phyloP scores from a whole-genome alignment of 2,888 invertebrate genomes.

The Gryllus longicercus region DNA sequence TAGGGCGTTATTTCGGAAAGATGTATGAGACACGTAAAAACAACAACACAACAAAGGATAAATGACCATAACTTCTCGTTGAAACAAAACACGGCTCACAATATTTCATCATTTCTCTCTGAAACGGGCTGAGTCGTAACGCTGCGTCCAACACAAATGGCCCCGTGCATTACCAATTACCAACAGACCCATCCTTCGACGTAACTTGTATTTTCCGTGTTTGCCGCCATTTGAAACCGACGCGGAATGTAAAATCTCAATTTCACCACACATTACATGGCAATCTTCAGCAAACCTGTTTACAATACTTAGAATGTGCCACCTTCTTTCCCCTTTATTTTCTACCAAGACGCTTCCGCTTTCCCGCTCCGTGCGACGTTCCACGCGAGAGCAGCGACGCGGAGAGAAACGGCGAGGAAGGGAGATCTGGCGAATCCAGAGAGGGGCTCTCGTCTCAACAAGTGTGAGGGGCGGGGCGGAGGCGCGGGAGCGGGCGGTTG shows the following conservation, averaged over 20 bases:
- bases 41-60: no score
- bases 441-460: background rate
- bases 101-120: no score
- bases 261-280: background rate
- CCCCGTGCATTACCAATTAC: no score
- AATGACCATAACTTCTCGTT: no score
- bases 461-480: background rate
- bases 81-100: no score
- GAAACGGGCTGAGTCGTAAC: no score
- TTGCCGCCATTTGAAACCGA: no score
- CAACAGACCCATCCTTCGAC: no score
- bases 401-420: background rate
- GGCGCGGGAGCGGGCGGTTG: background rate
- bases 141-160: no score
- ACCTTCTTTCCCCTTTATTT: background rate
- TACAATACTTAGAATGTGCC: background rate
- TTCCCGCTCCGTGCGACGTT: background rate
- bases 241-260: background rate
- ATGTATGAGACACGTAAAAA: no score
- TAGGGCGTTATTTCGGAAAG: no score
- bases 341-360: background rate
- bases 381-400: background rate
- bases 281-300: background rate
- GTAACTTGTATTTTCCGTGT: no score
- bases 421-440: background rate